A percentile compares a stretch with the other conserved stretches of the same genome.
These are phyloP conservation scores for Neostethus bicornis DNA, from an alignment of 2,797 vertebrate species.

Conservation along the genomic window DNA sequence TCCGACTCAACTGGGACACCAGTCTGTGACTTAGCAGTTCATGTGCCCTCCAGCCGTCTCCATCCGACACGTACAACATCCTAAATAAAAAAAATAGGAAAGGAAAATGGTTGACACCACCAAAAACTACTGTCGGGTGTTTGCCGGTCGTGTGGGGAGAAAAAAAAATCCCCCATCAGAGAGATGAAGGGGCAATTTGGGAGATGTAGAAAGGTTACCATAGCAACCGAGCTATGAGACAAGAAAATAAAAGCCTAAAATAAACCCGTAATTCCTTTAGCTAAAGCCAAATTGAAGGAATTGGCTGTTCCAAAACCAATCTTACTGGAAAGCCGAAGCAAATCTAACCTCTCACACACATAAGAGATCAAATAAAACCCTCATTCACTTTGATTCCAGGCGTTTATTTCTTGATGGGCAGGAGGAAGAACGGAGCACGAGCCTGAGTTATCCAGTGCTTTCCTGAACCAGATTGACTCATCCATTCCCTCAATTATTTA, in stretches of 20 bases:
- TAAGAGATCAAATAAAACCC: constrained; percentile 49
- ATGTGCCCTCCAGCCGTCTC: constrained; percentile 40
- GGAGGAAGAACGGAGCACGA: constrained; percentile 28
- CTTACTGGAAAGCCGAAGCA: constrained; percentile 44
- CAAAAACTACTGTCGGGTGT: constrained; percentile 26
- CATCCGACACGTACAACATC: constrained; percentile 22
- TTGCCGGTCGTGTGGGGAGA: constrained; percentile 45
- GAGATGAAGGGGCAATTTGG: constrained; percentile 71
- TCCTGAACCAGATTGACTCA: constrained; percentile 41
- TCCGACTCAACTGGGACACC: constrained; percentile 46
- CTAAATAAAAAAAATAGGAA: constrained; percentile 2
- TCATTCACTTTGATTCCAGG: constrained; percentile 52
- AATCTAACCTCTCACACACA: constrained; percentile 49
- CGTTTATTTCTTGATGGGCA: constrained; percentile 62
- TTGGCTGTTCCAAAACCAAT: constrained; percentile 58
- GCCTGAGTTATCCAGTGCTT: constrained; percentile 17
- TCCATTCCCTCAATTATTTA: constrained; percentile 67
- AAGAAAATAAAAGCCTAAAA: constrained; percentile 76
- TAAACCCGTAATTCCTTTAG: constrained; percentile 74
- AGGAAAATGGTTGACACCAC: constrained; percentile 15
- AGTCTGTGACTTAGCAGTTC: constrained; percentile 46
- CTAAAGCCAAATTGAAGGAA: constrained; percentile 66
- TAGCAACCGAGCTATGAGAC: constrained; percentile 79
- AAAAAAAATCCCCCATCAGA: constrained; percentile 66
- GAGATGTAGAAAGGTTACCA: constrained; percentile 79